Conservation (phyloP, 2,888 invertebrate species). For the Platynereis dumerilii region DNA sequence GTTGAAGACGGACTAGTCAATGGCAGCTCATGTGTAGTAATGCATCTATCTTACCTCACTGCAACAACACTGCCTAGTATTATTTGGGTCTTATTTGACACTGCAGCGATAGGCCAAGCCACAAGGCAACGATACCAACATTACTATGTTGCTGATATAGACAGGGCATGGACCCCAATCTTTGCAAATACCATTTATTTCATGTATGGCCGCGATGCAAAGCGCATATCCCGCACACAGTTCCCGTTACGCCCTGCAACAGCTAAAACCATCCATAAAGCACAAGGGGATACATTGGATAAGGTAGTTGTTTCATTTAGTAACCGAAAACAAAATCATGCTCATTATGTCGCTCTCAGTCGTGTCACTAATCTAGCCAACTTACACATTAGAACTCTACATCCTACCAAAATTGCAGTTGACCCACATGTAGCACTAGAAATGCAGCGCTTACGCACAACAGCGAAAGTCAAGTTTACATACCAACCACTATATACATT, state of each 20-base stretch:
- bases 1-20: neutral
- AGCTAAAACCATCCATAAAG: constrained; percentile 10
- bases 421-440: neutral
- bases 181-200: neutral
- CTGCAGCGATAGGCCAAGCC: neutral
- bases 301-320: neutral
- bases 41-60: neutral
- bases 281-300: constrained; percentile 13
- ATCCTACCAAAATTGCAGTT: neutral
- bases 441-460: neutral
- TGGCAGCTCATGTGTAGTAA: neutral
- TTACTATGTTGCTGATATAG: neutral
- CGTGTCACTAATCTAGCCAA: neutral
- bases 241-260: constrained; percentile 12
- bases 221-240: neutral
- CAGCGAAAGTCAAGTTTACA: too few relatives aligned
- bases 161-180: neutral
- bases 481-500: too few relatives aligned
- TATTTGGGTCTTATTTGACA: neutral
- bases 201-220: neutral
- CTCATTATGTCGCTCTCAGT: constrained; percentile 10
- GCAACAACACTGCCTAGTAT: neutral
- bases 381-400: neutral
- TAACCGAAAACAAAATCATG: neutral
- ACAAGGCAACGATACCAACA: neutral